Evolutionary conservation across 1,140 invertebrate species (phyloP).

Genomic region (Teleopsis dalmanni): DNA sequence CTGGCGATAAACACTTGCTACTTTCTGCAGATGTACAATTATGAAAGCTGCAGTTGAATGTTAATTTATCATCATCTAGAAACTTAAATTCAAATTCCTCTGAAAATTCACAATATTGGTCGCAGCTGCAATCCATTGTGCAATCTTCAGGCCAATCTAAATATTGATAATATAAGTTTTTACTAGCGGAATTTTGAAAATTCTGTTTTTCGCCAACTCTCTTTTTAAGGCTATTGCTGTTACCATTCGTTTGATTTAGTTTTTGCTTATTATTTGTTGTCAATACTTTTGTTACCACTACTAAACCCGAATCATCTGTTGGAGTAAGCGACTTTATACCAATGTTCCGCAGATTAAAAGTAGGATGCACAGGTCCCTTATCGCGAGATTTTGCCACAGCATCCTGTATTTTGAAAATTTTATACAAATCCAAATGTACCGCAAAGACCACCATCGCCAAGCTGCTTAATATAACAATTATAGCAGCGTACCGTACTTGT

Average conservation of each 20-base stretch:
- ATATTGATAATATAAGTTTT: too few species aligned
- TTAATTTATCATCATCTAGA: too few species aligned
- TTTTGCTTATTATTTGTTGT: background rate
- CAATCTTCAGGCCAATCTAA: too few species aligned
- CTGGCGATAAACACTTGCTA: too few species aligned
- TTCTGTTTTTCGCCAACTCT: background rate
- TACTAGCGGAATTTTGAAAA: too few species aligned
- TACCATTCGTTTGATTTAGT: background rate
- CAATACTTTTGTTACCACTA: background rate
- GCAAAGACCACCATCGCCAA: constrained; percentile 60
- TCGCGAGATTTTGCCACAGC: constrained; percentile 46
- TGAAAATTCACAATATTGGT: too few species aligned
- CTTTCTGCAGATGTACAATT: too few species aligned
- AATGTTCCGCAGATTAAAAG: constrained; percentile 53
- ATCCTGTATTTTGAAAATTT: constrained; percentile 53
- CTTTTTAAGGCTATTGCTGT: background rate
- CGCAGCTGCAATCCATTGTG: too few species aligned
- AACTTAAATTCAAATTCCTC: too few species aligned
- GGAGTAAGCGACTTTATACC: constrained; percentile 22
- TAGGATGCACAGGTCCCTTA: constrained; percentile 48
- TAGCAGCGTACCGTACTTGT: constrained; percentile 60
- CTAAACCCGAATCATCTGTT: too few species aligned
- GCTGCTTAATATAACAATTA: constrained; percentile 56
- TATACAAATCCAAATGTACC: constrained; percentile 68
- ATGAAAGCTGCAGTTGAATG: too few species aligned